phyloP scores from a whole-genome alignment of 2,888 invertebrate species.

The Cosmorhoe ocellata region DNA sequence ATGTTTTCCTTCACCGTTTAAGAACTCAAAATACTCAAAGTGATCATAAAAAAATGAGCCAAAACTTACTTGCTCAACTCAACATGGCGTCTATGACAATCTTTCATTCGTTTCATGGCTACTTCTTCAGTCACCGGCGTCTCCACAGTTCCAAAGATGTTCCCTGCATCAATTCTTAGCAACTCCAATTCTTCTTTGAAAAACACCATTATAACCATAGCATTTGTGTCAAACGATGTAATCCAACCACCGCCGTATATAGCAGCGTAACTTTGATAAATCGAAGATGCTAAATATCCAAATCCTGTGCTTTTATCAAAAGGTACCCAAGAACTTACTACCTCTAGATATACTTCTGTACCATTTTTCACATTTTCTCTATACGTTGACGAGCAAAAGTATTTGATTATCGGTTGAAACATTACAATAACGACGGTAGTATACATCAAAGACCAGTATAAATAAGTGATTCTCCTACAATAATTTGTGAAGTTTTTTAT shows the following conservation, averaged over 20 bases:
- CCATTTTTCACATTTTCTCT: constrained; percentile 55
- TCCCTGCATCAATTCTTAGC: constrained; percentile 52
- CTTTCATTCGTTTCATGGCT: constrained; percentile 46
- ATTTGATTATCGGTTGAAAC: constrained; percentile 59
- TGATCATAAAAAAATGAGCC: neutral
- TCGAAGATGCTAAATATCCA: constrained; percentile 58
- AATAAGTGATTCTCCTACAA: constrained; percentile 62
- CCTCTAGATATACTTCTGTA: constrained; percentile 55
- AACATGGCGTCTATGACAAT: constrained; percentile 60
- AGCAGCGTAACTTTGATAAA: constrained; percentile 61
- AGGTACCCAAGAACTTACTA: constrained; percentile 72
- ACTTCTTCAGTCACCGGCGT: constrained; percentile 31
- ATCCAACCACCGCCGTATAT: constrained; percentile 72
- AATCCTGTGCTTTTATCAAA: constrained; percentile 56
- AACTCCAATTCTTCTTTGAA: constrained; percentile 64
- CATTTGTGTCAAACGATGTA: constrained; percentile 67
- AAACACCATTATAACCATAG: constrained; percentile 72
- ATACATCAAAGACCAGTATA: constrained; percentile 66
- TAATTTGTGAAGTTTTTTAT: constrained; percentile 56
- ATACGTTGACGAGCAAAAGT: constrained; percentile 49
- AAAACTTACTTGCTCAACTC: constrained; percentile 62
- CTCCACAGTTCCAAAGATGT: constrained; percentile 52
- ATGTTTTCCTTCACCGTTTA: too few relatives aligned
- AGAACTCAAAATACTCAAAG: too few relatives aligned
- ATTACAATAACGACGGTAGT: constrained; percentile 62